Evolutionary conservation across 2,113 vertebrate genomes (phyloP).

Genomic region (Phalacrocorax brasilianus): DNA sequence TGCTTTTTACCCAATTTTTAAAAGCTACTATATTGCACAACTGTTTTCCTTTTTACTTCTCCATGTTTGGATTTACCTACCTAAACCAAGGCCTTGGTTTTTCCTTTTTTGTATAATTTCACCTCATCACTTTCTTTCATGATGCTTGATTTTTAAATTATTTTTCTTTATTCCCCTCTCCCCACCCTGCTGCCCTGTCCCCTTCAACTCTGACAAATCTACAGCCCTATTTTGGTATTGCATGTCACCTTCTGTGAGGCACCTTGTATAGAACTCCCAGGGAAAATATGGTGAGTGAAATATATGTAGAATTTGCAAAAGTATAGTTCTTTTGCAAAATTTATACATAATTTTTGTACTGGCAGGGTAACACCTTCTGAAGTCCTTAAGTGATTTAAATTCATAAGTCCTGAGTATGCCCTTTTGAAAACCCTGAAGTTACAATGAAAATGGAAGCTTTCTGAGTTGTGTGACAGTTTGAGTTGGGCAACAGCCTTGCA

Average conservation of each 20-base stretch:
- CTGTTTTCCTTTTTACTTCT: neutral
- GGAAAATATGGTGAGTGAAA: neutral
- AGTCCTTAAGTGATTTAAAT: neutral
- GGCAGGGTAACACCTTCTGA: neutral
- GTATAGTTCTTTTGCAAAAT: neutral
- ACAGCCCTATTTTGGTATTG: neutral
- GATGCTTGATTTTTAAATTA: neutral
- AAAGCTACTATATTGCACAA: neutral
- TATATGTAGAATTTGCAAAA: neutral
- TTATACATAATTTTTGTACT: neutral
- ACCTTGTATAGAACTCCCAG: neutral
- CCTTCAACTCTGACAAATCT: neutral
- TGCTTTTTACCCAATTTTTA: neutral
- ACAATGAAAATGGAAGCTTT: neutral
- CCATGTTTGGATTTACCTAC: neutral
- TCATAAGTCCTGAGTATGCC: neutral
- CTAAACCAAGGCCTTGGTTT: neutral
- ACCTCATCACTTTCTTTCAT: neutral
- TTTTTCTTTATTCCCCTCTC: neutral
- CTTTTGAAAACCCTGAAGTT: neutral
- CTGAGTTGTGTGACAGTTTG: neutral
- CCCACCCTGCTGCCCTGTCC: neutral
- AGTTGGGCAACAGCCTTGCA: neutral
- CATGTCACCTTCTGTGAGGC: accelerated
- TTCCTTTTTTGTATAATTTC: neutral